Evolutionary conservation across 2,113 vertebrate species (phyloP), one percentile per base, ranked within the genome.

Genomic region (Zosterops pallidus): DNA sequence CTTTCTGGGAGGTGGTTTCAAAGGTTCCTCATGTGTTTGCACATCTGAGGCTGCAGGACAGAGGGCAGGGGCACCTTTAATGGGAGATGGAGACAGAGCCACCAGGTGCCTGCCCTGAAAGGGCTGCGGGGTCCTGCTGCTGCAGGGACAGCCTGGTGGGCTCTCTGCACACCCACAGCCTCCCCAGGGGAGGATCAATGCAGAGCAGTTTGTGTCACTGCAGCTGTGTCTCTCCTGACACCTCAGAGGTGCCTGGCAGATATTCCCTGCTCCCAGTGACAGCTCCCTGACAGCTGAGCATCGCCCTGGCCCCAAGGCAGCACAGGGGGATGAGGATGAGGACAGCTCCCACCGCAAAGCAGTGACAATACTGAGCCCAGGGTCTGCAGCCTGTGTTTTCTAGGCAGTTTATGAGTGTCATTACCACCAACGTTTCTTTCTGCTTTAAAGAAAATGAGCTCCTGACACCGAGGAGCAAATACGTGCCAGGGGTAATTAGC

Each of bases 111-210:
- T n/a, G 17, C 42, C 42, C 31, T 4, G 17, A 20, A 22, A 49
- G 50, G 63, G 53, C 57, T 10, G 37, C 1, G 39, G 59, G 75
- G 52, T 29, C 7, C 92, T 70, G 64, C 92, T 14, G 13, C 72
- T 56, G 77, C 68, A 60, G 60, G 56, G 69, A 23, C 77, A 84
- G 35, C 46, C 11, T 39, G 39, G 39, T 12, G 5, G 35, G 3
- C 29, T 42, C 59, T 44, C 3, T 4, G 17, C 59, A 16, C 0
- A 2, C 52, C 47, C 65, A 20, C 49, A 1, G 0, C 0, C 0
- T 37, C 82, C 77, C 62, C 1, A 9, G 62, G 70, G 57, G 53
- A 0, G 0, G 35, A 65, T 83, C 79, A 24, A 5, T 25, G 41
- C 13, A 31, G 39, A 67, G 29, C 31, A 3, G 11, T 22, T 11